Conservation (phyloP, 2,113 vertebrate species). For the Coryphaenoides rupestris region DNA sequence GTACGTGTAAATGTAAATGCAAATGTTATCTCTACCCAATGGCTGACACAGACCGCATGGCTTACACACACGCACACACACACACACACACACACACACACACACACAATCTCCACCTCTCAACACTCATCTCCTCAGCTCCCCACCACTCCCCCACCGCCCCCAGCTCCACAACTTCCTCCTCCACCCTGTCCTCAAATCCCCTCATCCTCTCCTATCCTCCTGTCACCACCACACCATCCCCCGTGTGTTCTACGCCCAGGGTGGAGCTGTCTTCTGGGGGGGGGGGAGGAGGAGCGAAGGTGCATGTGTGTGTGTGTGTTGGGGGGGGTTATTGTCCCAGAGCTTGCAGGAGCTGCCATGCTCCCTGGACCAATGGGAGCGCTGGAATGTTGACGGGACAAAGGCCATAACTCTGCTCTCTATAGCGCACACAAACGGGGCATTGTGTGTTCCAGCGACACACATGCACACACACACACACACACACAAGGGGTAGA, state of each 20-base stretch:
- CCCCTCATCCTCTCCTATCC: background rate
- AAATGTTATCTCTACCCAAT: slow-evolving; percentile 20
- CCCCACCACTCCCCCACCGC: too few species aligned
- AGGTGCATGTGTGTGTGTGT: background rate
- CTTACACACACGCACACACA: slow-evolving; percentile 16
- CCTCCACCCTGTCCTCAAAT: background rate
- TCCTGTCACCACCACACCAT: background rate
- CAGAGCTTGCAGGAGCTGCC: slow-evolving; percentile 58
- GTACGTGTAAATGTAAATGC: background rate
- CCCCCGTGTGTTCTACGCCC: slow-evolving; percentile 40
- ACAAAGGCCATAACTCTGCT: slow-evolving; percentile 76
- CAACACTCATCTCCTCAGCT: slow-evolving; percentile 17
- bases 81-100: background rate
- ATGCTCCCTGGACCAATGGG: slow-evolving; percentile 58
- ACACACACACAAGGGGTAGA: slow-evolving; percentile 36
- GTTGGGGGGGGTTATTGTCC: slow-evolving; percentile 45
- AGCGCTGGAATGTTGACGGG: slow-evolving; percentile 66
- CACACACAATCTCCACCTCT: background rate
- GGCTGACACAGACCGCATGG: slow-evolving; percentile 52
- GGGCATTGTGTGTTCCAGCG: slow-evolving; percentile 71
- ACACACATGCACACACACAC: slow-evolving; percentile 10
- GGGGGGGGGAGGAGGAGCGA: slow-evolving; percentile 13
- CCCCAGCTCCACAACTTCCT: background rate
- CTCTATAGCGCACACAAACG: slow-evolving; percentile 66
- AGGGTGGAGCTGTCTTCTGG: slow-evolving; percentile 39